Evolutionary conservation across 2,113 vertebrate genomes (phyloP).

Genomic region (Sapajus apella): DNA sequence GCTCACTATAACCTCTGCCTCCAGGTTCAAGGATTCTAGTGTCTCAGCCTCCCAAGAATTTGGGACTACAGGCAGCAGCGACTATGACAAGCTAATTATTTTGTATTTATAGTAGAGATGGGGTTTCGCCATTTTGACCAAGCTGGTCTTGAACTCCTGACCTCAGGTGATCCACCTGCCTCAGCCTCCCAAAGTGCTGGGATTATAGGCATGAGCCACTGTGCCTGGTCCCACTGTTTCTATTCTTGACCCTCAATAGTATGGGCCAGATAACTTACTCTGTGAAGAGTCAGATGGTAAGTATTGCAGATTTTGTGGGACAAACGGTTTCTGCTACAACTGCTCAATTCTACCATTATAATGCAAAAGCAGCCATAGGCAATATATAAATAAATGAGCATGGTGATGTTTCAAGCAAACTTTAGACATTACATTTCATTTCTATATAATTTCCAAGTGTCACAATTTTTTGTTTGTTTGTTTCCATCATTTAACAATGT

Average conservation of each 20-base stretch:
- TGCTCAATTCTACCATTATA: neutral
- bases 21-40: too few species aligned
- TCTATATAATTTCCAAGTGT: neutral
- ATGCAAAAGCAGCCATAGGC: neutral
- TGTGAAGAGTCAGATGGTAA: neutral
- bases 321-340: too few species aligned
- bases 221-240: neutral
- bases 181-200: too few species aligned
- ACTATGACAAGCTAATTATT: too few species aligned
- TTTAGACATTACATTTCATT: neutral
- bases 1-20: too few species aligned
- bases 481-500: neutral
- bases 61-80: too few species aligned
- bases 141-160: too few species aligned
- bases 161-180: too few species aligned
- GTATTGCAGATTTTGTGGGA: neutral
- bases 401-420: neutral
- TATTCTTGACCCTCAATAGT: neutral
- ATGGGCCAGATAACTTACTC: neutral
- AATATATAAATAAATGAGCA: neutral
- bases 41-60: too few species aligned
- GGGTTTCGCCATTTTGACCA: too few species aligned
- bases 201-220: too few species aligned
- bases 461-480: neutral
- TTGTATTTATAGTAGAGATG: too few species aligned